Base-by-base conservation (phyloP, 2,888 invertebrate genomes). In the Drosophila anceps region DNA sequence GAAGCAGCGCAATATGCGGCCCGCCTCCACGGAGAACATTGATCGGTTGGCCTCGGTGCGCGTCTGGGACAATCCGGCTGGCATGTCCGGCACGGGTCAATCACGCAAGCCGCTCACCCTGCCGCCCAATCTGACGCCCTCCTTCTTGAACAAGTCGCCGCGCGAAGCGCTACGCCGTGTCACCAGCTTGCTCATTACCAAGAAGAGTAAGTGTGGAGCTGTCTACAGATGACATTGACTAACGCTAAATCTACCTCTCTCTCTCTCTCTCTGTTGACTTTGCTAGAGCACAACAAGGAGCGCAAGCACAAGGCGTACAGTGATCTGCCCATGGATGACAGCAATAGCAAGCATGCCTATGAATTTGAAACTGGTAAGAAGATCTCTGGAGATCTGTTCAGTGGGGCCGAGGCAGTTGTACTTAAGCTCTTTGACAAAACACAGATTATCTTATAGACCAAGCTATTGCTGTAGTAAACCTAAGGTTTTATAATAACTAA, bases 141-240 rank as follows among this genome's bases (percentile, higher is more conserved):
- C 97, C 93, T 97, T 97, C 94, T 96, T 97, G 94, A 96, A 97
- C 92, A 96, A 96, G 93, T 97, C 97, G 80, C 97, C 97, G 54
- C 95, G 97, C 90, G 97, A 97, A 93, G 97, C 97, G 71, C 94
- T 97, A 82, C 95, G 97, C 91, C 95, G 97, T 93, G 97, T 97
- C 91, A 97, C 97, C 92, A 97, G 97, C 94, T 95, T 97, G 93
- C 95, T 97, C 93, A 97, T 97, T 93, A 92, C 91, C 55, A 94
- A 96, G 93, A 96, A 96, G 94, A 96, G 96, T 96, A 76, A 65
- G 76, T 67, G 7, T 2, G 8, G 0, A 29, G 1, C 18, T 18
- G 4, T 3, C 1, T 35, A 3, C 0, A 0, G 2, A 0, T 4
- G 12, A 0, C 18, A 18, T 13, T 3, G 9, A 18, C 6, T 37